Base-by-base conservation (phyloP, 2,113 vertebrate species). In the Camelus bactrianus region DNA sequence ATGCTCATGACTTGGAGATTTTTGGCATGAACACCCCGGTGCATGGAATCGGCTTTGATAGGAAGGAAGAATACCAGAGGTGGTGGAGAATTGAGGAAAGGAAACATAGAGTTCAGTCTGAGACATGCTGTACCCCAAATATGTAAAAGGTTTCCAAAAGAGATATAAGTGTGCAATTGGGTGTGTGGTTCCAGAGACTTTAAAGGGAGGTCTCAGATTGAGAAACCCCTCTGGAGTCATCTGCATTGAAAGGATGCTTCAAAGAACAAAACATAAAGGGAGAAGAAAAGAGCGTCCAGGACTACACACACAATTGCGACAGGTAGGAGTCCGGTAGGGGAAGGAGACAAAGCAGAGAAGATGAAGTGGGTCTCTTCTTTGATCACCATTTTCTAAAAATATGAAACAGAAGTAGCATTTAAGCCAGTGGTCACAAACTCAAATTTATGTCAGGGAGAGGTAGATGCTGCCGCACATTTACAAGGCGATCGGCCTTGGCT, bases 221-320 rank as follows among this genome's bases (percentile, higher is more conserved):
- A 69, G 48, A 91, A 91, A 65, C 12, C 6, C 2, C 50, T 24
- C 13, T 70, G 48, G 19, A 26, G 1, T 50, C n/a, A 32, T 58
- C 38, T 76, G 15, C 35, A 42, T 28, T 70, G 42, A 86, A 3
- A 32, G 30, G 28, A 3, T 22, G 13, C 6, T 32, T 56, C 26
- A 19, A 84, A 1, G 3, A 14, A 7, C 11, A 10, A 89, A 85
- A 13, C 24, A 69, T 42, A 24, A 54, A 90, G 11, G n/a, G 20
- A 35, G 15, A 32, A 52, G 46, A 20, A 24, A 50, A 67, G 10
- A 3, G 1, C 14, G n/a, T 26, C 5, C 2, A 17, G 17, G 24
- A 15, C 32, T 30, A 6, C 48, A 3, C 6, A 35, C 3, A 22
- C 15, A 48, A 30, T 2, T 22, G 1, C 8, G 65, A 5, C 0